These are phyloP conservation scores for Acronicta aceris DNA, from an alignment of 2,888 invertebrate species.

Conservation along the genomic window DNA sequence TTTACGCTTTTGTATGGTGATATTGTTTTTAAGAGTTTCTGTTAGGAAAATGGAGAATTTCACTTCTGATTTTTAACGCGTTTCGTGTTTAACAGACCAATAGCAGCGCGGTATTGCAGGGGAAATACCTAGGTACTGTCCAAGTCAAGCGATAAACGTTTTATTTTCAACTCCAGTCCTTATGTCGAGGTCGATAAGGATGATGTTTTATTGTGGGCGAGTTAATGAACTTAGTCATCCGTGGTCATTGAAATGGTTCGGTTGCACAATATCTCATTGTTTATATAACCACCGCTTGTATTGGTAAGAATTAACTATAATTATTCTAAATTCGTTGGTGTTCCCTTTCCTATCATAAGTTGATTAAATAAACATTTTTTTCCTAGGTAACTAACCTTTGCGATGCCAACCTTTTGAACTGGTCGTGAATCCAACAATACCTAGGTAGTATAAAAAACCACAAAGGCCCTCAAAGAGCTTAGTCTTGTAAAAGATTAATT, in stretches of 20 bases:
- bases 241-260: not conserved
- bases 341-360: too few species aligned
- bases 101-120: constrained; percentile 15
- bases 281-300: too few species aligned
- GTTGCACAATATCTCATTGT: not conserved
- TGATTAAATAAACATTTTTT: too few species aligned
- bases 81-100: constrained; percentile 29
- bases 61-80: not conserved
- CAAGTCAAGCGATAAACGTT: too few species aligned
- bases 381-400: too few species aligned
- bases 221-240: not conserved
- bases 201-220: constrained; percentile 1
- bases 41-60: constrained; percentile 14
- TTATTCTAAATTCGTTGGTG: too few species aligned
- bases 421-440: too few species aligned
- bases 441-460: too few species aligned
- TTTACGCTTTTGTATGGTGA: not conserved
- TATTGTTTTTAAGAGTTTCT: not conserved
- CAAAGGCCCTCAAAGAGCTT: too few species aligned
- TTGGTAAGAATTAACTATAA: too few species aligned
- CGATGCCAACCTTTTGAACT: too few species aligned
- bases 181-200: not conserved
- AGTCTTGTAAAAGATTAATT: too few species aligned
- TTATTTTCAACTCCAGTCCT: constrained; percentile 9
- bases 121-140: constrained; percentile 31